These are phyloP conservation scores for Hiodon alosoides DNA, from an alignment of 2,113 vertebrate genomes.

Conservation along the genomic window DNA sequence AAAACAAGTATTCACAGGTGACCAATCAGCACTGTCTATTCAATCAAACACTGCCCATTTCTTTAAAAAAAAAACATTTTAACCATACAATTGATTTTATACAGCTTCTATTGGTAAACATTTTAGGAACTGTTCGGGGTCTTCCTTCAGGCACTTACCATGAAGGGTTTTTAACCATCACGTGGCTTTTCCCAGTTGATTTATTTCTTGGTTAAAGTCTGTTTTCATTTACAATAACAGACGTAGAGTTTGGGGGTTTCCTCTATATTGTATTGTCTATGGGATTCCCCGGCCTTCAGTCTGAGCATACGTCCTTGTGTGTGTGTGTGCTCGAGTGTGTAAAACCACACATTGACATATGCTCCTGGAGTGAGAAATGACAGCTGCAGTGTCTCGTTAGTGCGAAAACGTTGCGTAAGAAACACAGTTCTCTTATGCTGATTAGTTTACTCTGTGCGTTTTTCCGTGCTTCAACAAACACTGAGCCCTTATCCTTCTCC, in stretches of 20 bases:
- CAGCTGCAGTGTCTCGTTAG: background rate
- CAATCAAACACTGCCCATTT: no score
- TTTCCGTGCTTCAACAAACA: background rate
- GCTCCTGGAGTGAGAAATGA: background rate
- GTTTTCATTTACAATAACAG: background rate
- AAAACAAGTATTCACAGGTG: conserved; percentile 88
- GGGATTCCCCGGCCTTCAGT: background rate
- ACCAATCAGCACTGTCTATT: background rate
- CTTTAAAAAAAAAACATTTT: no score
- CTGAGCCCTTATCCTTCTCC: background rate
- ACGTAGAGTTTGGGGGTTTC: conserved; percentile 1
- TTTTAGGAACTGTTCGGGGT: background rate
- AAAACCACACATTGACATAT: background rate
- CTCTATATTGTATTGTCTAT: background rate
- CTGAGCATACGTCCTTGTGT: conserved; percentile 2
- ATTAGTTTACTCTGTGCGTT: no score
- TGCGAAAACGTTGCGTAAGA: no score
- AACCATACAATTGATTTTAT: no score
- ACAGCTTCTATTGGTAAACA: no score
- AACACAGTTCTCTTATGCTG: no score
- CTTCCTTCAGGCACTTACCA: background rate
- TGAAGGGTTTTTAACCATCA: background rate
- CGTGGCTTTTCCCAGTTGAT: background rate
- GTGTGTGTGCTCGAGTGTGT: background rate
- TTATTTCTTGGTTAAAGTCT: background rate